Conservation (phyloP, 2,888 invertebrate genomes). For the Drosophila anceps region DNA sequence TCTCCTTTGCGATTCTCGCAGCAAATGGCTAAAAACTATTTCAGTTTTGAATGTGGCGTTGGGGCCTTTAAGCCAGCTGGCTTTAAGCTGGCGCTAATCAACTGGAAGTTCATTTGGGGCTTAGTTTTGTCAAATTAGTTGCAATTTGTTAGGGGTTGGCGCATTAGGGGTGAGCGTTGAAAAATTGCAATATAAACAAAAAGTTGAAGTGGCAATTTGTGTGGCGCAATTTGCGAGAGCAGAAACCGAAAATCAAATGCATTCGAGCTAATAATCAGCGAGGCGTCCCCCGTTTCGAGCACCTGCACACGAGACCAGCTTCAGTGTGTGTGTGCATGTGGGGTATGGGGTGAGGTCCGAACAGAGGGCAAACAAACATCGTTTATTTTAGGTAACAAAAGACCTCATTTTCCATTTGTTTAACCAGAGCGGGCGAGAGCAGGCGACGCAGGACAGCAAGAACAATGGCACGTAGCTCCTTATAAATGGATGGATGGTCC, state of each 20-base stretch:
- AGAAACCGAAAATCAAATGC: conserved; percentile 60
- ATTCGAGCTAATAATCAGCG: conserved; percentile 50
- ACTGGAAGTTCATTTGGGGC: conserved; percentile 15
- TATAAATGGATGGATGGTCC: conserved; percentile 58
- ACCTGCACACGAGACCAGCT: conserved; percentile 56
- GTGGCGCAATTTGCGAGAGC: conserved; percentile 38
- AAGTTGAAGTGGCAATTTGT: conserved; percentile 62
- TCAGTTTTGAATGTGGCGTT: background rate
- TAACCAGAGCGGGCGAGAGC: conserved; percentile 44
- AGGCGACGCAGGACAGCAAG: conserved; percentile 48
- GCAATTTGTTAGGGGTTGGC: conserved; percentile 65
- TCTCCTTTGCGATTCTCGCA: background rate
- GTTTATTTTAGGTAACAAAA: conserved; percentile 81
- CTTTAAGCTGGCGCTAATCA: conserved; percentile 6
- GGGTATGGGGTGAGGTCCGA: conserved; percentile 19
- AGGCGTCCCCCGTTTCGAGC: conserved; percentile 23
- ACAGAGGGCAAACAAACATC: conserved; percentile 71
- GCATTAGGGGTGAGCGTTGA: conserved; percentile 39
- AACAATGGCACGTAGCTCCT: conserved; percentile 50
- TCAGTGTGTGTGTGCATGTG: background rate
- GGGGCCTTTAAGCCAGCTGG: background rate
- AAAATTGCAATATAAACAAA: conserved; percentile 75
- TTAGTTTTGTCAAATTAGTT: conserved; percentile 66
- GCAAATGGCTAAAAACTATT: background rate
- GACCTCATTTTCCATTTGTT: conserved; percentile 80